Conservation (phyloP, 2,797 vertebrate species). For the Lagorchestes hirsutus region DNA sequence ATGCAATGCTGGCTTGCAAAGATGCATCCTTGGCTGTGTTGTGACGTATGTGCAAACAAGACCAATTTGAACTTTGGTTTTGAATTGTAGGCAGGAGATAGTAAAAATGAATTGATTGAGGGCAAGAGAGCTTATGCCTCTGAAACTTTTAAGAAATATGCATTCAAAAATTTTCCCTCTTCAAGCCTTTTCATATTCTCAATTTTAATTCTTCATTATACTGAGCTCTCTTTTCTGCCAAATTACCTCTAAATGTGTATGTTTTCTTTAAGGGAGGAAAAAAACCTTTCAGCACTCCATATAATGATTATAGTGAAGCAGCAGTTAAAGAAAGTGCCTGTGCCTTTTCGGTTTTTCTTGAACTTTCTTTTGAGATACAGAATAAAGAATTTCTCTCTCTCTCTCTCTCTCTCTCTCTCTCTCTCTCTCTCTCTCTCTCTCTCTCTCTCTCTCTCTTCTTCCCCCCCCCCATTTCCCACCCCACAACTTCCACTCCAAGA, state of each 20-base stretch:
- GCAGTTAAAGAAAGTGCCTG: not conserved
- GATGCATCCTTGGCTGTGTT: not conserved
- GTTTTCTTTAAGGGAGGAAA: not conserved
- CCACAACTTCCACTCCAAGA: not conserved
- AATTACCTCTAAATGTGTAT: not conserved
- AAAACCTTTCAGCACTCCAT: fast-evolving
- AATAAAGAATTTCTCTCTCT: fast-evolving
- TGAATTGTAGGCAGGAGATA: not conserved
- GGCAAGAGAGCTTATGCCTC: fast-evolving
- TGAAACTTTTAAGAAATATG: fast-evolving
- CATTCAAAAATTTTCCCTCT: not conserved
- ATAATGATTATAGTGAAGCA: not conserved
- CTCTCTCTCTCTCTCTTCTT: not conserved
- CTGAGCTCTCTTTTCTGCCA: not conserved
- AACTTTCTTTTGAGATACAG: not conserved
- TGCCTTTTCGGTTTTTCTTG: not conserved
- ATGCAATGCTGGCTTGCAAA: not conserved
- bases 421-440: too few relatives aligned
- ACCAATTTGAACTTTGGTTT: not conserved
- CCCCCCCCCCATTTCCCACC: too few relatives aligned
- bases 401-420: fast-evolving
- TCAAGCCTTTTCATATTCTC: too few relatives aligned
- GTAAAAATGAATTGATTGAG: not conserved
- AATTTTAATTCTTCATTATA: fast-evolving
- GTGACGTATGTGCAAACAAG: not conserved